Percentiles rank a stretch among this genome's conserved stretches.
These are phyloP conservation scores for Ceraclea dissimilis DNA, from an alignment of 2,888 invertebrate genomes.

Conservation along the genomic window DNA sequence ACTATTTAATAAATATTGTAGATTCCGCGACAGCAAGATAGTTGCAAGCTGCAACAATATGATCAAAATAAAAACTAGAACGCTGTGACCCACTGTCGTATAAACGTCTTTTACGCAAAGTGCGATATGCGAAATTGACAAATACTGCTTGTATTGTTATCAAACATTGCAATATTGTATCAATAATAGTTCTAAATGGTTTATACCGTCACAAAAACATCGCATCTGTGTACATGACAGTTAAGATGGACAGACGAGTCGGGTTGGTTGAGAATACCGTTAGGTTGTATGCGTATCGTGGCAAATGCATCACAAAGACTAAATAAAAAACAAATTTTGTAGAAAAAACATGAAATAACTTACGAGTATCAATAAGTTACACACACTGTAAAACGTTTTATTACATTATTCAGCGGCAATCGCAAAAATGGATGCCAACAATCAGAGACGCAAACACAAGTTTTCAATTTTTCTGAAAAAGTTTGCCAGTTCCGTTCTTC, in stretches of 20 bases:
- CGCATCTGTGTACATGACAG: slow-evolving; percentile 15
- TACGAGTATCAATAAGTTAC: background rate
- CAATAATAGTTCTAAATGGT: background rate
- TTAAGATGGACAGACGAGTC: slow-evolving; percentile 7
- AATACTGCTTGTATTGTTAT: too few species aligned
- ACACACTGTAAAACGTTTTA: background rate
- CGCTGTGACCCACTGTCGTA: background rate
- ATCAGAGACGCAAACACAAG: slow-evolving; percentile 14
- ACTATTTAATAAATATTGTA: too few species aligned
- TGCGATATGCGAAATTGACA: background rate
- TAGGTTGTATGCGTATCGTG: slow-evolving; percentile 8
- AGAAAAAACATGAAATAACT: background rate
- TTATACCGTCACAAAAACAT: background rate
- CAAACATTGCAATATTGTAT: too few species aligned
- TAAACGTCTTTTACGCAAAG: background rate
- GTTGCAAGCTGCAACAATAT: too few species aligned
- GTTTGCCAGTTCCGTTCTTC: slow-evolving; percentile 12
- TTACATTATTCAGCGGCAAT: slow-evolving; percentile 15
- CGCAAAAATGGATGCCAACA: slow-evolving; percentile 20
- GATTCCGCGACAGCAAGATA: too few species aligned
- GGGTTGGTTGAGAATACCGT: slow-evolving; percentile 14
- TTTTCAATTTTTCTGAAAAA: slow-evolving; percentile 16
- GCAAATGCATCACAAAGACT: background rate
- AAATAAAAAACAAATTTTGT: background rate
- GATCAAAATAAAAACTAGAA: background rate